These are phyloP conservation scores for Cheilosia vulpina DNA, from an alignment of 2,888 invertebrate species.

Conservation along the genomic window DNA sequence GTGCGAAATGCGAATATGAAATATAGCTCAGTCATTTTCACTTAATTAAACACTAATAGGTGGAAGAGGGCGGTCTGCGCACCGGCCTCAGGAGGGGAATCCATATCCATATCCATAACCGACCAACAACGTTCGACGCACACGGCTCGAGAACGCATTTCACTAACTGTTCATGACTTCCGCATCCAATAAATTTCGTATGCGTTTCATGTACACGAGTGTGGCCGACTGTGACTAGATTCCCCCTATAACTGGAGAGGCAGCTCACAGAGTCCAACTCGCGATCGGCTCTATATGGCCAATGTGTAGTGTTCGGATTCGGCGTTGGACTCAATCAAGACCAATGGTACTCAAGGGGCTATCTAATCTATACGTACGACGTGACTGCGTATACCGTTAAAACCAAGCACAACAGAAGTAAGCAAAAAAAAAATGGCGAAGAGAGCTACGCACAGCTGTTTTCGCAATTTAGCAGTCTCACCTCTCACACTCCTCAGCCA, in stretches of 20 bases:
- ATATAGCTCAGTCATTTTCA: conserved; percentile 62
- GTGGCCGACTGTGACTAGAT: conserved; percentile 60
- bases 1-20: conserved; percentile 32
- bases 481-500: not conserved
- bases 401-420: not conserved
- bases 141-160: conserved; percentile 52
- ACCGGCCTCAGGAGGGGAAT: not conserved
- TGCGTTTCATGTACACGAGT: conserved; percentile 64
- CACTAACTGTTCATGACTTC: conserved; percentile 74
- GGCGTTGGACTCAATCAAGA: conserved; percentile 63
- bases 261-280: not conserved
- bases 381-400: conserved; percentile 66
- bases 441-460: conserved; percentile 11
- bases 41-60: conserved; percentile 67
- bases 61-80: conserved; percentile 29
- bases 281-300: conserved; percentile 37
- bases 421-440: not conserved
- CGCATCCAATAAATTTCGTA: conserved; percentile 74
- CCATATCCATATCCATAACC: not conserved
- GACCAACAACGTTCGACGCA: not conserved
- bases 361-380: conserved; percentile 31
- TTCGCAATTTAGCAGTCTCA: not conserved
- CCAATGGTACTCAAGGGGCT: conserved; percentile 57
- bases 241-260: not conserved
- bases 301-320: conserved; percentile 19